phyloP scores from a whole-genome alignment of 2,888 invertebrate genomes.

The Arrhopalites spinosus region DNA sequence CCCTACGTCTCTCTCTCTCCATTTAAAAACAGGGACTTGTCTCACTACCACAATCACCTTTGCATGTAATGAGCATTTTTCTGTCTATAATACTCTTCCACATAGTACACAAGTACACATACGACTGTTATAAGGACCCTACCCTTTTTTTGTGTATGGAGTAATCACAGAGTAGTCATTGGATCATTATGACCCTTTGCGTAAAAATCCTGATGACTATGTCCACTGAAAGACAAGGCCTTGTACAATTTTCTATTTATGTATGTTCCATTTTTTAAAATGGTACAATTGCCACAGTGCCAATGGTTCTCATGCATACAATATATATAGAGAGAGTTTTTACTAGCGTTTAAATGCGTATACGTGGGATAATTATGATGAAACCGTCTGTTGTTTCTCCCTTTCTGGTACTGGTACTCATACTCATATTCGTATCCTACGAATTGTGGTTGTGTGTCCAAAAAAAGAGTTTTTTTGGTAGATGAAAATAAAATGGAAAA shows the following conservation, averaged over 20 bases:
- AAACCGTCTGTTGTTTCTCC: slow-evolving; percentile 13
- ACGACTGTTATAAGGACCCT: neutral
- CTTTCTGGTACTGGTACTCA: neutral
- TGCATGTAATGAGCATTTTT: slow-evolving; percentile 7
- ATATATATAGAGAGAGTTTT: neutral
- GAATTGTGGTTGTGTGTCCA: too few species aligned
- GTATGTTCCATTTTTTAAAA: neutral
- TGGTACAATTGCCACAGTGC: neutral
- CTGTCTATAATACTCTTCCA: neutral
- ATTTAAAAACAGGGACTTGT: neutral
- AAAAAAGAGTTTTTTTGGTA: too few species aligned
- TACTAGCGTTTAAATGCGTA: neutral
- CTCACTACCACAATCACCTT: neutral
- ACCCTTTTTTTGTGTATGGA: neutral
- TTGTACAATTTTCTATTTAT: too few species aligned
- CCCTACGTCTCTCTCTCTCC: neutral
- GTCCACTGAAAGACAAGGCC: too few species aligned
- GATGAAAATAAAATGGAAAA: neutral
- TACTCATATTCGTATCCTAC: neutral
- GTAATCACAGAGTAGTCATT: slow-evolving; percentile 9
- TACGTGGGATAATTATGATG: slow-evolving; percentile 22
- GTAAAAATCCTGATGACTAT: neutral
- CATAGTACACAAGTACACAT: neutral
- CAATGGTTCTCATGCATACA: neutral
- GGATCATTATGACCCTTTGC: neutral